Base-by-base conservation (phyloP, 2,888 invertebrate species). In the Petrophora chlorosata region DNA sequence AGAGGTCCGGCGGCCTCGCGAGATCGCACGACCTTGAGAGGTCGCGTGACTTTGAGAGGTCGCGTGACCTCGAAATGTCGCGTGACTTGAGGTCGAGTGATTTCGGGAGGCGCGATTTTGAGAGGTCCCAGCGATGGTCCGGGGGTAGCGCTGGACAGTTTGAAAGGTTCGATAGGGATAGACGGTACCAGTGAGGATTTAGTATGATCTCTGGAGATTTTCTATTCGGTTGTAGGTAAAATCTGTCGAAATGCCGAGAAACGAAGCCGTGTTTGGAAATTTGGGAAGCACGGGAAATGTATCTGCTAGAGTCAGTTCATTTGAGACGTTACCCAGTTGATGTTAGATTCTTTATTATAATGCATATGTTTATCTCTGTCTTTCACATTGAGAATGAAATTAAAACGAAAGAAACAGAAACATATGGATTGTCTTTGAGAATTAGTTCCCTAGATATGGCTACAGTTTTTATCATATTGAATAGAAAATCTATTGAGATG, bases 1-100 rank as follows among this genome's bases (percentile, higher is more conserved):
- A 70, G 74, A 69, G 47, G 50, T 46, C 34, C 22, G 13, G n/a
- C 3, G 38, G 22, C 8, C 26, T 19, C 34, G 12, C 26, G 8
- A 16, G 13, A 16, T 26, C 19, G 5, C 13, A 8, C 19, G 14
- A 26, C 9, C 23, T 25, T 10, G 35, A 22, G 3, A 22, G 19
- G 12, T 28, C 15, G 1, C 29, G 38, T 3, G 28, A 23, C 16
- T 10, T 38, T 4, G 36, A 36, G 10, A 33, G 29, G 34, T 36
- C 9, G 5, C 13, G 9, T 13, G 14, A 26, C 9, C 23, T 25
- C 14, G 35, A 22, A 2, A 22, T 15, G 12, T 28, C 15, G 1
- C 29, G 38, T 3, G 28, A 23, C 16, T 10, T 38, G 17, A 17
- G 34, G 3, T 15, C 30, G 4, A n/a, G n/a, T n/a, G 25, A 25